Evolutionary conservation across 1,140 invertebrate species (phyloP), one percentile per base, ranked within the genome.

Genomic region (Drosophila navojoa): DNA sequence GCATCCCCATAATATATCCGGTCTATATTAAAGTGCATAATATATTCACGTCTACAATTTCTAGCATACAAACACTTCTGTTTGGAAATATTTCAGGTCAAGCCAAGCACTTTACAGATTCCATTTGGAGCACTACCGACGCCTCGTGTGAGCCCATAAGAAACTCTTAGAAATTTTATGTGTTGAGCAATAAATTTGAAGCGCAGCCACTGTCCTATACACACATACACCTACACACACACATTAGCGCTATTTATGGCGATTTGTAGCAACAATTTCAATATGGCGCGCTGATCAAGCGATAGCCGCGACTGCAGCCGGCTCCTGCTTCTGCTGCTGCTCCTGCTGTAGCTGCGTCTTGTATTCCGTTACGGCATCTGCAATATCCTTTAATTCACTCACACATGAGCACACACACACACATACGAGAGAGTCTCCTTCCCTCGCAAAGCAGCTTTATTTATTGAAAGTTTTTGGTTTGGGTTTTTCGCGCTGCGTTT

Each of bases 131-230:
- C 29, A 19, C 15, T 35, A 19, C 15, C 29, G 10, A 40, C 76
- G 54, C 57, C 54, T 76, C 71, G 74, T 25, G 61, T 35, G 64
- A 44, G 66, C 57, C 35, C 53, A 85, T 84, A 75, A 16, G 50
- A 86, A 81, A 85, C 58, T 77, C 58, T 75, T 62, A 71, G 75
- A 66, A 62, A 66, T 81, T 86, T 86, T 75, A 77, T 71, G 70
- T 45, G 47, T 22, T 32, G 42, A 11, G 74, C 70, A 64, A 86
- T 81, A 86, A 86, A 86, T 86, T 81, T 57, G 35, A 52, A 63
- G 47, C 66, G 27, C 35, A 32, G 38, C 52, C 22, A 64, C 35
- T 44, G 5, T 32, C 27, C 71, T 50, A 52, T 5, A 60, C 22
- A 22, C 7, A 32, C 40, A 45, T 49, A n/a, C 5, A 64, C 76